Conservation (phyloP, 2,797 vertebrate genomes). For the Synanceia verrucosa region DNA sequence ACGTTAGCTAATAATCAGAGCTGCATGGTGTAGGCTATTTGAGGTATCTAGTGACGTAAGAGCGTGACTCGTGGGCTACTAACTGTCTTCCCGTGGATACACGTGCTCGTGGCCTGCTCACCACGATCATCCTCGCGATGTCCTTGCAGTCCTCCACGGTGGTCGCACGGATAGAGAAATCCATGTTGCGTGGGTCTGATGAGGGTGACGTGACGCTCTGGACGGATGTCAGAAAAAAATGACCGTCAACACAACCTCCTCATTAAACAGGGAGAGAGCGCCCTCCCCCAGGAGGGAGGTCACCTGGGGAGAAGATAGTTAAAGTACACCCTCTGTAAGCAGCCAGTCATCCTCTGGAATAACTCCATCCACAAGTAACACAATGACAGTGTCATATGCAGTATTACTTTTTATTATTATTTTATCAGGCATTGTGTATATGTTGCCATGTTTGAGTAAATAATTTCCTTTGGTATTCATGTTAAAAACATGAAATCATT, state of each 20-base stretch:
- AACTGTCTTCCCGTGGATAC: not conserved
- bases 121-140: conserved; percentile 79
- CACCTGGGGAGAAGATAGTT: too few relatives aligned
- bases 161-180: conserved; percentile 75
- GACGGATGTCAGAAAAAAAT: not conserved
- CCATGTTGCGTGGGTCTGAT: conserved; percentile 54
- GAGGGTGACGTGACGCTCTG: not conserved
- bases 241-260: not conserved
- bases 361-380: too few relatives aligned
- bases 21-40: not conserved
- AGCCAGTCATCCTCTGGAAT: too few relatives aligned
- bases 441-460: too few relatives aligned
- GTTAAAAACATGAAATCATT: too few relatives aligned
- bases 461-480: too few relatives aligned
- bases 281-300: conserved; percentile 10
- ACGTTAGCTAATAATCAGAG: not conserved
- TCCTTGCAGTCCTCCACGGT: conserved; percentile 83
- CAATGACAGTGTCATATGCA: too few relatives aligned
- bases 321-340: too few relatives aligned
- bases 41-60: conserved; percentile 17
- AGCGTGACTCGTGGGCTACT: not conserved
- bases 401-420: too few relatives aligned
- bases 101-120: conserved; percentile 55
- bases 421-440: too few relatives aligned
- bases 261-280: conserved; percentile 7